Evolutionary conservation across 1,140 invertebrate species (phyloP), one percentile per base, ranked within the genome.

Genomic region (Marisa cornuarietis): DNA sequence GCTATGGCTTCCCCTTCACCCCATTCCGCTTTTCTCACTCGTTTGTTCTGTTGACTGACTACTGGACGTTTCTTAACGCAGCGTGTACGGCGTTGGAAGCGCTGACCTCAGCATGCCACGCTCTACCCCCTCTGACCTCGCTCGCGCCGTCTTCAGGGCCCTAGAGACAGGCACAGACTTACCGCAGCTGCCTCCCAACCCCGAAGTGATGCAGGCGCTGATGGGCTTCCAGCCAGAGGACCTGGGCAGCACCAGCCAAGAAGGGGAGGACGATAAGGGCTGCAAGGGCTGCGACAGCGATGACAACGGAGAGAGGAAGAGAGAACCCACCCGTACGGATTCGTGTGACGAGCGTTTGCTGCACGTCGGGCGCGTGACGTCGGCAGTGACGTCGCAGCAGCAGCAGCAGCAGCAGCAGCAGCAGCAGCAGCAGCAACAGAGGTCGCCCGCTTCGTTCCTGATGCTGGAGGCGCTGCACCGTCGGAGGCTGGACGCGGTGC

Each of bases 401-500:
- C 73, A n/a, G n/a, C n/a, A n/a, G n/a, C n/a, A n/a, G n/a, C 9
- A 10, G 26, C 61, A 10, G 5, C 24, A 8, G 1, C 11, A 14
- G 61, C 31, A 63, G 16, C 26, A 61, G 20, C 62, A 66, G 26
- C 22, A 31, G 7, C 42, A 8, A 54, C 31, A 66, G 54, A 65
- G 51, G n/a, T 13, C 24, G 3, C 20, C 24, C 69, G 11, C 58
- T 61, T 69, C 76, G 3, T 26, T 69, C 9, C 65, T 77, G 42
- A 52, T 77, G 63, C 63, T 77, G 42, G 76, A 77, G 24, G 76
- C 76, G 63, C 66, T 77, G 76, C 54, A 42, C 18, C 18, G 76
- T 63, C 42, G 76, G 49, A 31, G 76, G 65, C 52, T 77, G 76
- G 76, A 77, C 76, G 76, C 76, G 4, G 63, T 77, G 65, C 31